phyloP scores from a whole-genome alignment of 2,113 vertebrate genomes.

The Cavia aperea region DNA sequence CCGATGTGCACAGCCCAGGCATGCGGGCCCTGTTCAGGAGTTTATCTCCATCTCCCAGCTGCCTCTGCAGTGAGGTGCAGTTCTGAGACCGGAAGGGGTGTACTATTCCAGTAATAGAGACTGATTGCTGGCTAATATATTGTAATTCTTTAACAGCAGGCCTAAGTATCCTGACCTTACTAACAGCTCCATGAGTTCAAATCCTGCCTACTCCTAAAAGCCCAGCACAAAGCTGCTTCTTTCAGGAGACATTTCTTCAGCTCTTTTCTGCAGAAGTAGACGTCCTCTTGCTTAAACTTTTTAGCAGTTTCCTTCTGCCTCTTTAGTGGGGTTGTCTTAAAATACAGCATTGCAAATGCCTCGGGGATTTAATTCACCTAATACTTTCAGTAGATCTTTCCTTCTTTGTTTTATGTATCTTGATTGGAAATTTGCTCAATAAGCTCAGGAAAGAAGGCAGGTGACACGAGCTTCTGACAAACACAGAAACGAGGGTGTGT shows the following conservation, averaged over 20 bases:
- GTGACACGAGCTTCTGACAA: neutral
- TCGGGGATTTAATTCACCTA: neutral
- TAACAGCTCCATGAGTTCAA: neutral
- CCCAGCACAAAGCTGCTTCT: neutral
- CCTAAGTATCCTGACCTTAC: neutral
- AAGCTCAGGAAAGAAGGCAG: neutral
- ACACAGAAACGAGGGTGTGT: neutral
- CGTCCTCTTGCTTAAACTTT: neutral
- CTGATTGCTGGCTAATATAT: neutral
- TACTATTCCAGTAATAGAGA: neutral
- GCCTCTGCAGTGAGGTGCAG: neutral
- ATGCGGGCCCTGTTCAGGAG: fast-evolving
- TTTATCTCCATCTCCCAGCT: neutral
- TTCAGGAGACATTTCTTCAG: neutral
- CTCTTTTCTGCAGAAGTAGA: neutral
- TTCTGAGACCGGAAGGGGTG: neutral
- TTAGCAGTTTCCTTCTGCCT: neutral
- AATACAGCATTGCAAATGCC: neutral
- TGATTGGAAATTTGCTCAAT: neutral
- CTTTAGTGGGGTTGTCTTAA: neutral
- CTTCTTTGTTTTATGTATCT: neutral
- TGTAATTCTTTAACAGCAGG: neutral
- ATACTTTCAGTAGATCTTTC: neutral
- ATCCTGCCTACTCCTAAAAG: neutral
- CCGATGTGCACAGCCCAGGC: fast-evolving